phyloP scores from a whole-genome alignment of 2,113 vertebrate genomes.

The Coracopsis vasa region DNA sequence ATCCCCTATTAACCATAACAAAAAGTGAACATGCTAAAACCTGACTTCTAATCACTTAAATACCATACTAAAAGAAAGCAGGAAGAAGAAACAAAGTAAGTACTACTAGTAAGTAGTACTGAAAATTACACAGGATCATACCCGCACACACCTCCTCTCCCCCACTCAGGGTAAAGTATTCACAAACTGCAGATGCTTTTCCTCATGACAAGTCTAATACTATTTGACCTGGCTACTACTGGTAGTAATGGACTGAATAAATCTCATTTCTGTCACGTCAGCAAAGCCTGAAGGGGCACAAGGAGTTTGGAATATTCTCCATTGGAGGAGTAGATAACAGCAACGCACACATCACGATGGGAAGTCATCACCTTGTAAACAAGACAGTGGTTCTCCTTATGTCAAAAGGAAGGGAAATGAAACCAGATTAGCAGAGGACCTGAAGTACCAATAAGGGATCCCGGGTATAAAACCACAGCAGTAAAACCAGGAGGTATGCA shows the following conservation, averaged over 20 bases:
- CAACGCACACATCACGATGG: accelerated
- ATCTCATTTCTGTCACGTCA: constrained; percentile 18
- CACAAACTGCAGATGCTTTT: not conserved
- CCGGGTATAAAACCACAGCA: accelerated
- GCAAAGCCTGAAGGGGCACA: not conserved
- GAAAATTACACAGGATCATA: not conserved
- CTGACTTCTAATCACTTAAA: not conserved
- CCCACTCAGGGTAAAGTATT: not conserved
- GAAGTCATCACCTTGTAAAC: not conserved
- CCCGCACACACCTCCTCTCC: not conserved
- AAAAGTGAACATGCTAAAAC: not conserved
- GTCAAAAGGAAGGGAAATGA: not conserved
- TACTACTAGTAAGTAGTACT: not conserved
- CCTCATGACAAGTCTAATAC: not conserved
- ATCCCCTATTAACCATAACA: not conserved
- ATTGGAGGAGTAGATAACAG: not conserved
- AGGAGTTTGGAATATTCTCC: not conserved
- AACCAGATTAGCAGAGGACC: not conserved
- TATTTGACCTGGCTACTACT: not conserved
- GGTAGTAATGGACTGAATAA: not conserved
- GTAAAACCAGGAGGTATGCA: not conserved
- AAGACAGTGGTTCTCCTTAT: not conserved
- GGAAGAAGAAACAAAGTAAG: not conserved
- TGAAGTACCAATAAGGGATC: not conserved
- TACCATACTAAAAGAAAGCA: not conserved